Evolutionary conservation across 2,113 vertebrate species (phyloP).

Genomic region (Odocoileus hemionus): DNA sequence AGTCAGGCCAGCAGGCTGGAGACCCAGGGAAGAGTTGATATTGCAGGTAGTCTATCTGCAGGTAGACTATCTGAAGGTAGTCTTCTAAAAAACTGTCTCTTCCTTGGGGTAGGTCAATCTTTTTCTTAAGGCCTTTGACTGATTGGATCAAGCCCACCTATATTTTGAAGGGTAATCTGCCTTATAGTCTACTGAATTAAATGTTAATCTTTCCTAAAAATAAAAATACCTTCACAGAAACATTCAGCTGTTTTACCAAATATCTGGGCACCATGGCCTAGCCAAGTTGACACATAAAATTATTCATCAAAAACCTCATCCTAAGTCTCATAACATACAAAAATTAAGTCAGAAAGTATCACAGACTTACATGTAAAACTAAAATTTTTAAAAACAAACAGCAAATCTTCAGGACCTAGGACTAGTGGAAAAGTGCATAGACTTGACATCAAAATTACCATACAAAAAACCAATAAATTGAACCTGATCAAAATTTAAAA

Average conservation of each 20-base stretch:
- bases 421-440: neutral
- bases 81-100: neutral
- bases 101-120: neutral
- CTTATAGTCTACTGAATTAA: neutral
- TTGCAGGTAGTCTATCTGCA: neutral
- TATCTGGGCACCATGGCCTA: neutral
- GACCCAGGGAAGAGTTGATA: neutral
- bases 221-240: neutral
- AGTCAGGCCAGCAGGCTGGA: neutral
- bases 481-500: neutral
- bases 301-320: neutral
- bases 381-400: neutral
- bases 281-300: constrained; percentile 2
- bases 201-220: neutral
- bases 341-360: constrained; percentile 1
- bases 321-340: neutral
- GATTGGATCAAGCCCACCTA: neutral
- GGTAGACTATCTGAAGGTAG: neutral
- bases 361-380: neutral
- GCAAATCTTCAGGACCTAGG: neutral
- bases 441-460: neutral
- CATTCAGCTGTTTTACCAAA: neutral
- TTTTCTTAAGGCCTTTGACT: neutral
- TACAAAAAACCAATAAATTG: neutral
- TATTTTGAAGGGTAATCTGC: neutral